phyloP scores from a whole-genome alignment of 2,888 invertebrate genomes.

The Allophyes oxyacanthae region DNA sequence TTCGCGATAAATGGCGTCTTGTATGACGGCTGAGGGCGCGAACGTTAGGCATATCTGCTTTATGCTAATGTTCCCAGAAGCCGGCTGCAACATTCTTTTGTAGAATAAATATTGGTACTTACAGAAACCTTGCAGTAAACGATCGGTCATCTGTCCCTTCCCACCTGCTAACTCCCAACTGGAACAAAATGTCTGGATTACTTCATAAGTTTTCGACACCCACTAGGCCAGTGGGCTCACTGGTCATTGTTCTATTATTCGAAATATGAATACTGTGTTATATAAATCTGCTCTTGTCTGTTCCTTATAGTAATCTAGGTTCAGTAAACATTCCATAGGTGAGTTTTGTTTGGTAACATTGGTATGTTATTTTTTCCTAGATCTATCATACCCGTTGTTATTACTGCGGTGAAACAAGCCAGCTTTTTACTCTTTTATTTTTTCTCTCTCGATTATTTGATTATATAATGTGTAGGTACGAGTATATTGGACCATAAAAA shows the following conservation, averaged over 20 bases:
- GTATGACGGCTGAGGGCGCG: constrained; percentile 58
- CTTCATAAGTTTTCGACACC: constrained; percentile 33
- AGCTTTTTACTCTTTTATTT: constrained; percentile 40
- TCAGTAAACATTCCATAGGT: constrained; percentile 39
- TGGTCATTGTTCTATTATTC: constrained; percentile 42
- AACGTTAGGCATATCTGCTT: constrained; percentile 56
- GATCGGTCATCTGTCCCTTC: constrained; percentile 17
- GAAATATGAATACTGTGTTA: constrained; percentile 27
- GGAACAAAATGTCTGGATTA: constrained; percentile 28
- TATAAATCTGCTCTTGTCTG: constrained; percentile 28
- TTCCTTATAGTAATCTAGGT: constrained; percentile 38
- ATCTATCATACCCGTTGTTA: constrained; percentile 35
- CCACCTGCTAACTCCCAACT: constrained; percentile 23
- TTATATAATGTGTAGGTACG: constrained; percentile 33
- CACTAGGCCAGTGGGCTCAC: constrained; percentile 19
- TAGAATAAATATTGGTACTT: constrained; percentile 9
- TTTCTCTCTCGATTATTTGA: constrained; percentile 37
- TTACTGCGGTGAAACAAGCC: constrained; percentile 35
- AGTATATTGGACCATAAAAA: constrained; percentile 51
- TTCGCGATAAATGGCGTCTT: constrained; percentile 64
- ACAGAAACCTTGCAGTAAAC: constrained; percentile 6
- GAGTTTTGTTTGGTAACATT: constrained; percentile 34
- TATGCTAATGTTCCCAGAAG: constrained; percentile 61
- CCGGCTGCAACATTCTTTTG: constrained; percentile 20
- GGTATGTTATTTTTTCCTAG: constrained; percentile 32